phyloP scores from a whole-genome alignment of 2,888 invertebrate genomes.

The Baronia brevicornis region DNA sequence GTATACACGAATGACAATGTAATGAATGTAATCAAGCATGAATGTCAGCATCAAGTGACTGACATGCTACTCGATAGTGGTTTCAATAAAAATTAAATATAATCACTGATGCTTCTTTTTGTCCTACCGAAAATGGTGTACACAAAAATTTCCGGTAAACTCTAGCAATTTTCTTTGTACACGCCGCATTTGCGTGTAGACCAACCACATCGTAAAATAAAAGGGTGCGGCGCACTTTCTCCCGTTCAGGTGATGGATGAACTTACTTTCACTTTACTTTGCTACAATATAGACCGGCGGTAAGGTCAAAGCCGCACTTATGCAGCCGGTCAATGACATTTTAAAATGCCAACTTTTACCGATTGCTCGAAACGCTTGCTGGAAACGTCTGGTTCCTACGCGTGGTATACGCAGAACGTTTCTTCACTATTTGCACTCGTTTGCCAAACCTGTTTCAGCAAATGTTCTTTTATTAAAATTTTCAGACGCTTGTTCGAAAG shows the following conservation, averaged over 20 bases:
- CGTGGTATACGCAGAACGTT: constrained; percentile 11
- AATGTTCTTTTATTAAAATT: constrained; percentile 1
- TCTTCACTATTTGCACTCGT: constrained; percentile 15
- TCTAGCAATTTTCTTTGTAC: constrained; percentile 22
- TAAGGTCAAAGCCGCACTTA: constrained; percentile 32
- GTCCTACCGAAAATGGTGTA: too few relatives aligned
- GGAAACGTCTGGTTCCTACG: constrained; percentile 18
- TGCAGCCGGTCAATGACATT: constrained; percentile 28
- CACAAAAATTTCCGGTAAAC: too few relatives aligned
- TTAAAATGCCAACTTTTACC: constrained; percentile 40
- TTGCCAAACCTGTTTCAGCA: not conserved
- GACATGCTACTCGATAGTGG: too few relatives aligned
- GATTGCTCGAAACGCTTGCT: too few relatives aligned
- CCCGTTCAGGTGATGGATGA: constrained; percentile 33
- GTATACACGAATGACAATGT: too few relatives aligned
- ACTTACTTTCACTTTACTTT: constrained; percentile 40
- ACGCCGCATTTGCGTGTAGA: constrained; percentile 14
- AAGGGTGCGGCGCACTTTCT: constrained; percentile 40
- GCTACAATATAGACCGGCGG: constrained; percentile 33
- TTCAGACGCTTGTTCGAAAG: too few relatives aligned
- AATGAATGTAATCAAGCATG: too few relatives aligned
- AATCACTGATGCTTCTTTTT: too few relatives aligned
- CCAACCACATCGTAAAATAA: constrained; percentile 15
- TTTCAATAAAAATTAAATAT: too few relatives aligned
- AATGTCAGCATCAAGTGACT: too few relatives aligned